A percentile compares a stretch with the other conserved stretches of the same genome.
Evolutionary conservation across 2,797 vertebrate species (phyloP).

Genomic region (Sebastes vulpes): DNA sequence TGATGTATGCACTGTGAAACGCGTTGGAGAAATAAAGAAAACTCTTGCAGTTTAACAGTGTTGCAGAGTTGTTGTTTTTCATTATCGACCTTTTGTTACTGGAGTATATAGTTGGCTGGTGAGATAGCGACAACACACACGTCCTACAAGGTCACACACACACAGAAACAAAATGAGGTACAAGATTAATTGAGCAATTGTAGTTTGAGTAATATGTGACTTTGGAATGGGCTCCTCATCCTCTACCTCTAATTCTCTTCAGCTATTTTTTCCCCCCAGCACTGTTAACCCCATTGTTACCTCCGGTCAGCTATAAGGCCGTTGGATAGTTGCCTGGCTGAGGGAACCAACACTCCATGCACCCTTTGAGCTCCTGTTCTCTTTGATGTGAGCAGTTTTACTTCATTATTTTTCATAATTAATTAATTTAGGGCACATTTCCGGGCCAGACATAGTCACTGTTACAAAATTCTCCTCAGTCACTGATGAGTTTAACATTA

Average conservation of each 20-base stretch:
- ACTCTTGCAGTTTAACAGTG: background rate
- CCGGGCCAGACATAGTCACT: background rate
- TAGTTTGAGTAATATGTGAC: background rate
- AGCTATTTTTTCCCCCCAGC: background rate
- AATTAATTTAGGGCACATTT: background rate
- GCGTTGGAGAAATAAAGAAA: background rate
- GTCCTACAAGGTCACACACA: background rate
- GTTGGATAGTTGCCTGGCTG: background rate
- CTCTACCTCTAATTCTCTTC: background rate
- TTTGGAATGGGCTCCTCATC: background rate
- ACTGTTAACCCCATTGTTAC: background rate
- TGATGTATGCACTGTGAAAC: background rate
- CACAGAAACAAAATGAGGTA: background rate
- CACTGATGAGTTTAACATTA: background rate
- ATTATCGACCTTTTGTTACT: background rate
- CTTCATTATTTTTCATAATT: background rate
- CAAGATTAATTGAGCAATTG: background rate
- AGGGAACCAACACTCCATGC: background rate
- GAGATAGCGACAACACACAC: background rate
- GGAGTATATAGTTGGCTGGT: background rate
- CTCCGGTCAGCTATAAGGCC: background rate
- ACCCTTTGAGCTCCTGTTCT: background rate
- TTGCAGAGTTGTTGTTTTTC: background rate
- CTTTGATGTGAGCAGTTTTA: conserved; percentile 7
- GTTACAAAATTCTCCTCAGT: background rate